Base-by-base conservation (phyloP, 2,888 invertebrate species). In the Alloscopus bannaensis region DNA sequence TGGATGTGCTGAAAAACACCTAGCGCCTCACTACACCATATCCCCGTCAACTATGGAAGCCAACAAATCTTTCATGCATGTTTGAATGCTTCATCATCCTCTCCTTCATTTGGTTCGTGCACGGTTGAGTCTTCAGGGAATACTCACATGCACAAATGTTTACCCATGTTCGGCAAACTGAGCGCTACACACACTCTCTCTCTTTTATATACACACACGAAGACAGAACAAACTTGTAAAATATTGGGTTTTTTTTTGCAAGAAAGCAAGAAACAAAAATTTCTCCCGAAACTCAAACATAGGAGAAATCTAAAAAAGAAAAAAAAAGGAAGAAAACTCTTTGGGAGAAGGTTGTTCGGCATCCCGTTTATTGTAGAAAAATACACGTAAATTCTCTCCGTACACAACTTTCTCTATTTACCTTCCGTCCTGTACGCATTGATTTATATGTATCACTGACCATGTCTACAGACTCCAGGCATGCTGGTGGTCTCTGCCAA, bases 31-130 rank as follows among this genome's bases (percentile, higher is more conserved):
- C 66, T 55, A 47, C n/a, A n/a, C 31, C 42, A 40, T 57, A 55
- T 47, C 47, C 57, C 42, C 64, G 64, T 66, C 72, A 66, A 66
- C 72, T 60, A 52, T 13, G 42, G 52, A 72, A 62, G 36, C 31
- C 66, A 60, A 69, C 71, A 71, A 78, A 79, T 72, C 79, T 79
- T 72, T 72, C 66, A 79, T 79, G 79, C 71, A 78, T 78, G 78
- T 71, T 72, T 79, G 79, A 79, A 68, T 72, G 72, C 66, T 68
- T 79, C 79, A 79, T 79, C 79, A 79, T 79, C 72, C 71, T n/a
- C n/a, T 72, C 59, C 62, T 79, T 72, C 79, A 64, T 71, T 79
- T 68, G 52, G 59, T 78, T 71, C 71, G 71, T 78, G 71, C 71
- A 65, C 71, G 65, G 65, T 55, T 59, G 66, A 68, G 71, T 60